These are phyloP conservation scores for Sminthurides bifidus DNA, from an alignment of 1,140 invertebrate genomes.

Conservation along the genomic window DNA sequence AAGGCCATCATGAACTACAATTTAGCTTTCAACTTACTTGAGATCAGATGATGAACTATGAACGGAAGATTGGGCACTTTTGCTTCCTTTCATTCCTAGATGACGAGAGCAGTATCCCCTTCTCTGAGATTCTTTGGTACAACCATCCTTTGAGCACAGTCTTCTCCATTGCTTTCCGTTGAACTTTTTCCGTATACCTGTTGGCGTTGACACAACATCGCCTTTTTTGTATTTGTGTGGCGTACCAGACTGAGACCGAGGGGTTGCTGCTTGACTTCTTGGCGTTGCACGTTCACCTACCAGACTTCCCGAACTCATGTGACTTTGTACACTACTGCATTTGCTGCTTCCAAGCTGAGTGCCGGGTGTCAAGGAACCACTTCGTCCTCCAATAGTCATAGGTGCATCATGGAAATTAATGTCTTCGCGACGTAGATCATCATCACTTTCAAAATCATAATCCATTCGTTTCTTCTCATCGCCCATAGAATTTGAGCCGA, in stretches of 20 bases:
- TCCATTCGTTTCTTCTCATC: conserved; percentile 40
- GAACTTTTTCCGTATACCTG: conserved; percentile 95
- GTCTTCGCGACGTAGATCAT: conserved; percentile 73
- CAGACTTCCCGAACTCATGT: conserved; percentile 73
- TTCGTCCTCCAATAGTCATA: conserved; percentile 32
- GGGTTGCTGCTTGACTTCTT: conserved; percentile 28
- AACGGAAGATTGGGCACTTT: conserved; percentile 37
- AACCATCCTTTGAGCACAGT: conserved; percentile 86
- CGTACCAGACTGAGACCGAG: conserved; percentile 76
- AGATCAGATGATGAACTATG: conserved; percentile 40
- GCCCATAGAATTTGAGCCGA: too few species aligned
- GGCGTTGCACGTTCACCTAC: conserved; percentile 38
- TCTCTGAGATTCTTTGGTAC: conserved; percentile 95
- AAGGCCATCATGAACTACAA: not conserved
- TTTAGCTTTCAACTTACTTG: conserved; percentile 28
- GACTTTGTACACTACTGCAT: conserved; percentile 75
- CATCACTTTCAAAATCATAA: conserved; percentile 74
- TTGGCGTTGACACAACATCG: conserved; percentile 90
- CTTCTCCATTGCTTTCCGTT: conserved; percentile 98
- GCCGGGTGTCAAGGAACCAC: conserved; percentile 34
- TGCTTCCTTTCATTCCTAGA: conserved; percentile 71
- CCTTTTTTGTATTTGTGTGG: conserved; percentile 97
- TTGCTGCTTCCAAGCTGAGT: conserved; percentile 59
- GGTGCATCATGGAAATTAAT: conserved; percentile 53
- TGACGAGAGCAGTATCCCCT: conserved; percentile 92